A percentile compares a stretch with the other conserved stretches of the same genome.
Conservation (phyloP, 2,888 invertebrate species). For the Mylabris sibirica region DNA sequence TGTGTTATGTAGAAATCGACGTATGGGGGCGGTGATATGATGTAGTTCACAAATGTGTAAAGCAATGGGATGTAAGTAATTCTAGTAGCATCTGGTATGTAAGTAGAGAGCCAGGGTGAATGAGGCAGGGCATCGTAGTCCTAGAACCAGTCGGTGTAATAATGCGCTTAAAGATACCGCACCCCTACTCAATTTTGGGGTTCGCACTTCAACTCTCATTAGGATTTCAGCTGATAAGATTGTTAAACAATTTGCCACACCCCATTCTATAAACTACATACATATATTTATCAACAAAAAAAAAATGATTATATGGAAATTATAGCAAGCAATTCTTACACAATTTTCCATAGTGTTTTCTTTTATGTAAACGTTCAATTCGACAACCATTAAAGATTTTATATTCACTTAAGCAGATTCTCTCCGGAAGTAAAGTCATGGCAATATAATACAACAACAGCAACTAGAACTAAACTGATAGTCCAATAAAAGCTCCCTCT, state of each 20-base stretch:
- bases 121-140: constrained; percentile 46
- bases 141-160: constrained; percentile 50
- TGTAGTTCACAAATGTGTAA: constrained; percentile 23
- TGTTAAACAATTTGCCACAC: constrained; percentile 39
- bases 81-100: constrained; percentile 51
- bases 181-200: constrained; percentile 46
- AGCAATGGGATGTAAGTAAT: constrained; percentile 56
- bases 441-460: constrained; percentile 30
- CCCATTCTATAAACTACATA: not conserved
- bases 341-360: not conserved
- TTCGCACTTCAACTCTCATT: constrained; percentile 44
- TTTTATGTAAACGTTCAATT: constrained; percentile 9
- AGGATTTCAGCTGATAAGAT: constrained; percentile 37
- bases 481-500: constrained; percentile 46
- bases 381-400: constrained; percentile 31
- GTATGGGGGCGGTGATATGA: not conserved
- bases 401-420: constrained; percentile 39
- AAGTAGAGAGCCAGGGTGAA: constrained; percentile 31
- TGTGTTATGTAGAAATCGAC: constrained; percentile 32
- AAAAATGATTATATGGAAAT: not conserved
- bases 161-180: constrained; percentile 54
- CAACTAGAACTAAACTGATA: constrained; percentile 32
- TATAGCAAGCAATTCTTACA: not conserved
- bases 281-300: not conserved
- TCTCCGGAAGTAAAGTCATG: constrained; percentile 33